These are phyloP conservation scores for Mormyrops attenuatus DNA, from an alignment of 2,797 vertebrate species.

Conservation along the genomic window DNA sequence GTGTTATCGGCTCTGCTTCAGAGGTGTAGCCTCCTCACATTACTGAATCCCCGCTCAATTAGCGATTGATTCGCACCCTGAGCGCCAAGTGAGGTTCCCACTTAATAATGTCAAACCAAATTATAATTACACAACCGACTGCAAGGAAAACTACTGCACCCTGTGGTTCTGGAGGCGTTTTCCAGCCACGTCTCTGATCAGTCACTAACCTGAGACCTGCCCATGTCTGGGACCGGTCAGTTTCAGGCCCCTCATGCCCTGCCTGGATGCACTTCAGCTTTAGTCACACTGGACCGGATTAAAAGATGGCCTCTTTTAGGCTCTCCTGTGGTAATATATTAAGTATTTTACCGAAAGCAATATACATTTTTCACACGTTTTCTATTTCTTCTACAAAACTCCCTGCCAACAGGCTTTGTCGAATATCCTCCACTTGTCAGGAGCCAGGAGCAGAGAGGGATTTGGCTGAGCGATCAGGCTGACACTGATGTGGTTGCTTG, in stretches of 20 bases:
- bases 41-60: background rate
- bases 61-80: background rate
- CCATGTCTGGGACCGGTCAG: background rate
- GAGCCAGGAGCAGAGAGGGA: background rate
- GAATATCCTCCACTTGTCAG: background rate
- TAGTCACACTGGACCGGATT: background rate
- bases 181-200: background rate
- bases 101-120: background rate
- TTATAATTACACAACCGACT: background rate
- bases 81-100: background rate
- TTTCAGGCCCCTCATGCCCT: background rate
- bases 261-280: background rate
- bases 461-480: background rate
- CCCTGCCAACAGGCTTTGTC: background rate
- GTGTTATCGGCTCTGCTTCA: background rate
- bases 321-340: background rate
- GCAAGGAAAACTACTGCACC: background rate
- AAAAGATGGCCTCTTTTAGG: background rate
- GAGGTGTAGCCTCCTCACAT: background rate
- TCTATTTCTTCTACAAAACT: background rate
- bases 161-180: background rate
- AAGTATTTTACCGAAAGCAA: background rate
- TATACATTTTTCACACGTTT: background rate
- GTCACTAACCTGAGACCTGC: background rate
- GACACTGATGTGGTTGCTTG: background rate